These are phyloP conservation scores for Ptychochromis oligacanthus DNA, from an alignment of 2,113 vertebrate genomes.

Conservation along the genomic window DNA sequence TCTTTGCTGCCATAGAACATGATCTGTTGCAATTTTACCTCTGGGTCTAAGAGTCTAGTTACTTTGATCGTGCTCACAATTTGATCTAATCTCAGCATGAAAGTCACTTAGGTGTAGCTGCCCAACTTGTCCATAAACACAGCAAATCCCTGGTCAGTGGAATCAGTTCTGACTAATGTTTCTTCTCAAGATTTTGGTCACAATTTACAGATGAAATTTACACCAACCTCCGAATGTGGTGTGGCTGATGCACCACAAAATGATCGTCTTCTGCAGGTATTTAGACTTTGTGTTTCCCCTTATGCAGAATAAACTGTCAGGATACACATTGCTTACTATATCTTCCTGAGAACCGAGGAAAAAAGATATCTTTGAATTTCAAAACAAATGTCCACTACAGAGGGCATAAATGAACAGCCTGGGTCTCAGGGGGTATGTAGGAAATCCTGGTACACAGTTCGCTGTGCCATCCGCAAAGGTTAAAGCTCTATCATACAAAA, in stretches of 20 bases:
- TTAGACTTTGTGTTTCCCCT: not conserved
- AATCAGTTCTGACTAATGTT: not conserved
- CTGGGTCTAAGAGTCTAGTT: not conserved
- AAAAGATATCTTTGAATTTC: too few relatives aligned
- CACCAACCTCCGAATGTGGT: not conserved
- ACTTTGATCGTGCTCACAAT: not conserved
- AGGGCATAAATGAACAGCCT: too few relatives aligned
- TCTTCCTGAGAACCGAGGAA: too few relatives aligned
- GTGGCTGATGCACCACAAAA: not conserved
- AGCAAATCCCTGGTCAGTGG: not conserved
- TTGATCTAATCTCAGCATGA: slow-evolving; percentile 4
- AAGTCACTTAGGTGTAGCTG: not conserved
- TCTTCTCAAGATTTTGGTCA: not conserved
- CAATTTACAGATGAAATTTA: not conserved
- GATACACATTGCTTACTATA: not conserved
- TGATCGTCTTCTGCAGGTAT: not conserved
- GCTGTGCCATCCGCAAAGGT: too few relatives aligned
- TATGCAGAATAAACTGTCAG: not conserved
- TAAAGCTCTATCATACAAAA: too few relatives aligned
- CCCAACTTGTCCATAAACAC: not conserved
- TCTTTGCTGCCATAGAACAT: not conserved
- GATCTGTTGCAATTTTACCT: not conserved
- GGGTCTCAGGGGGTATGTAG: too few relatives aligned
- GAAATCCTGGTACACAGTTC: too few relatives aligned
- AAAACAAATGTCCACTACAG: too few relatives aligned